Evolutionary conservation across 2,888 invertebrate species (phyloP).

Genomic region (Phorcus lineatus): DNA sequence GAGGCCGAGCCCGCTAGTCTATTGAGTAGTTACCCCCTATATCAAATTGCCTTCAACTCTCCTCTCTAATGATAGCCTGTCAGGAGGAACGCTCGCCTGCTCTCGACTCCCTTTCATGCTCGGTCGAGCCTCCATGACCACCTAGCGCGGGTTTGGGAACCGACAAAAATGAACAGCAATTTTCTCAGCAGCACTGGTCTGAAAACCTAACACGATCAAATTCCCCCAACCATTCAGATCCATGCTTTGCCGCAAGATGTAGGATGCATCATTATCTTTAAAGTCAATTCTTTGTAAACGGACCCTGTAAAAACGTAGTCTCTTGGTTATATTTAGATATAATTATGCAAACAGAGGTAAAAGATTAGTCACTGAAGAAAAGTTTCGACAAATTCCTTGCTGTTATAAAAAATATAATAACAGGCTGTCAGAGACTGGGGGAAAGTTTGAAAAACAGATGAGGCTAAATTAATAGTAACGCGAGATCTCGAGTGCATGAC

Average conservation of each 20-base stretch:
- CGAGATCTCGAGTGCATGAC: conserved; percentile 12
- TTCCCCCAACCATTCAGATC: conserved; percentile 12
- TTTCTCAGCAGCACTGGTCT: conserved; percentile 27
- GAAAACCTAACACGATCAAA: conserved; percentile 25
- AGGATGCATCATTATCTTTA: conserved; percentile 25
- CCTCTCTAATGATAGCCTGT: conserved; percentile 30
- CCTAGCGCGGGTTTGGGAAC: neutral
- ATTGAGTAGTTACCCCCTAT: conserved; percentile 10
- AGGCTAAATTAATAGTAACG: neutral
- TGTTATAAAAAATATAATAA: conserved; percentile 5
- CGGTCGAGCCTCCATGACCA: neutral
- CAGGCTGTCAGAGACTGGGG: neutral
- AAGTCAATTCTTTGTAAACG: conserved; percentile 25
- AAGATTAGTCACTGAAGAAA: neutral
- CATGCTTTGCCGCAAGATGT: conserved; percentile 4
- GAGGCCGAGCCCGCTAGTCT: neutral
- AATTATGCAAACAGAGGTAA: conserved; percentile 13
- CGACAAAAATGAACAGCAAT: conserved; percentile 30
- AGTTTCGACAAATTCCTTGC: conserved; percentile 2
- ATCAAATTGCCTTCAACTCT: conserved; percentile 24
- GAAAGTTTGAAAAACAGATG: neutral
- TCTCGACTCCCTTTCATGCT: neutral
- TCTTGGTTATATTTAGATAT: neutral
- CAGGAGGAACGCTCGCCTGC: conserved; percentile 5
- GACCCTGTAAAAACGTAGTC: neutral